Percentiles rank a stretch among this genome's conserved stretches.
Evolutionary conservation across 2,113 vertebrate species (phyloP).

Genomic region (Pteruthius melanotis): DNA sequence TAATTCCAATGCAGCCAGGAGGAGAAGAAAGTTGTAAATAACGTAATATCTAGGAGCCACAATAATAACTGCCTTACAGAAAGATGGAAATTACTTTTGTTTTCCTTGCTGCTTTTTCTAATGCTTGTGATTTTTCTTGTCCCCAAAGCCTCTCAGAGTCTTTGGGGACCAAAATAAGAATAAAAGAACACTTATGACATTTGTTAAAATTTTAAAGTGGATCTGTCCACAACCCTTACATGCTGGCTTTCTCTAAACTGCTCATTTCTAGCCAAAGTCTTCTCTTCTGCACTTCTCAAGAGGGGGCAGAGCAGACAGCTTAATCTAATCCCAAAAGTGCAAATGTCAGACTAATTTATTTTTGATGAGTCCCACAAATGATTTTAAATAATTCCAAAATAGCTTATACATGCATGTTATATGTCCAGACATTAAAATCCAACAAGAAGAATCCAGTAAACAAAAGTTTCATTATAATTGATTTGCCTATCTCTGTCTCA

Average conservation of each 20-base stretch:
- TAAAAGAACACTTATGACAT: neutral
- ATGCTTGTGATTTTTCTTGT: neutral
- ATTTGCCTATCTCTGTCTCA: slow-evolving; percentile 38
- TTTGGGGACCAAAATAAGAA: too few species aligned
- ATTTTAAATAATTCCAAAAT: neutral
- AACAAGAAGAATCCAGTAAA: neutral
- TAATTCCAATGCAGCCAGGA: neutral
- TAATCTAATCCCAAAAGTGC: neutral
- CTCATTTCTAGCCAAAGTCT: neutral
- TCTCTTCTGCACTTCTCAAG: neutral
- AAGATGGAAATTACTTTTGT: neutral
- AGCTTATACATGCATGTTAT: neutral
- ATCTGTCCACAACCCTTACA: neutral
- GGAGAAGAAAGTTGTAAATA: neutral
- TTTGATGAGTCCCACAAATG: neutral
- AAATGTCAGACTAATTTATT: neutral
- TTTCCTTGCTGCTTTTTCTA: neutral
- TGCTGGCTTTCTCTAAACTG: neutral
- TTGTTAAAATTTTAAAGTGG: neutral
- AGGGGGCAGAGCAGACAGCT: neutral
- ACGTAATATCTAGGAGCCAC: neutral
- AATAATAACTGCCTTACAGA: neutral
- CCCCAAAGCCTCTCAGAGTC: neutral
- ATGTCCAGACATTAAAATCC: neutral
- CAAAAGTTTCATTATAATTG: slow-evolving; percentile 23